Percentiles rank a stretch among this genome's conserved stretches.
These are phyloP conservation scores for Rhyacichthys aspro DNA, from an alignment of 2,797 vertebrate genomes.

Conservation along the genomic window DNA sequence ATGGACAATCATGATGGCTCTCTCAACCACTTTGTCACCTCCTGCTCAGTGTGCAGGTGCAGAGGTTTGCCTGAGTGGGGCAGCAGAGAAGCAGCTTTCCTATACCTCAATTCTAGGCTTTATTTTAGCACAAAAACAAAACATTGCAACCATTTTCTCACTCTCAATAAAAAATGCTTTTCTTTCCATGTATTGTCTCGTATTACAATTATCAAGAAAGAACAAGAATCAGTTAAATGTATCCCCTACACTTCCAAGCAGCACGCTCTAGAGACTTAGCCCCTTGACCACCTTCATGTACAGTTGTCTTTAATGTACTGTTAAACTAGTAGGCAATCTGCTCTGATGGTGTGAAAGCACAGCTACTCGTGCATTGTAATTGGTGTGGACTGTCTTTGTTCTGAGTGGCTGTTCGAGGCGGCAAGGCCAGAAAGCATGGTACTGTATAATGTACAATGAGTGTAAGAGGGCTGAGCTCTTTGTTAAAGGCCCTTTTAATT, in stretches of 20 bases:
- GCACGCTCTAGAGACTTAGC: too few species aligned
- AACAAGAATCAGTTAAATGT: too few species aligned
- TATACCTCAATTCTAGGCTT: constrained; percentile 34
- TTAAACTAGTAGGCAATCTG: constrained; percentile 63
- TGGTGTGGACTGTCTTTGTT: constrained; percentile 67
- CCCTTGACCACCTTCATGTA: constrained; percentile 39
- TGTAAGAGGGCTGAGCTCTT: constrained; percentile 12
- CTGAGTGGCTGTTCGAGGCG: constrained; percentile 52
- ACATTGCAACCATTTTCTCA: constrained; percentile 31
- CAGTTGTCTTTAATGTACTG: constrained; percentile 54
- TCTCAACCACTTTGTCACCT: background rate
- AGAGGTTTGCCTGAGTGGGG: constrained; percentile 71
- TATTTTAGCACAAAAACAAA: constrained; percentile 47
- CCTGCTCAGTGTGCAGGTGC: constrained; percentile 51
- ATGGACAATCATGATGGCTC: too few species aligned
- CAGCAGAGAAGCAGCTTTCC: constrained; percentile 79
- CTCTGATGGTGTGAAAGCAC: constrained; percentile 65
- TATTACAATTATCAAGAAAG: background rate
- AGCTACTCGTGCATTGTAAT: constrained; percentile 67
- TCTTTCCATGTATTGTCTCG: background rate
- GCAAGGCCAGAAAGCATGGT: constrained; percentile 37
- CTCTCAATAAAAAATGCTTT: background rate
- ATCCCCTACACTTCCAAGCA: too few species aligned
- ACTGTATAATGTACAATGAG: constrained; percentile 30
- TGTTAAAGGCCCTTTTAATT: constrained; percentile 36